phyloP scores from a whole-genome alignment of 2,797 vertebrate species.

The Enoplosus armatus region DNA sequence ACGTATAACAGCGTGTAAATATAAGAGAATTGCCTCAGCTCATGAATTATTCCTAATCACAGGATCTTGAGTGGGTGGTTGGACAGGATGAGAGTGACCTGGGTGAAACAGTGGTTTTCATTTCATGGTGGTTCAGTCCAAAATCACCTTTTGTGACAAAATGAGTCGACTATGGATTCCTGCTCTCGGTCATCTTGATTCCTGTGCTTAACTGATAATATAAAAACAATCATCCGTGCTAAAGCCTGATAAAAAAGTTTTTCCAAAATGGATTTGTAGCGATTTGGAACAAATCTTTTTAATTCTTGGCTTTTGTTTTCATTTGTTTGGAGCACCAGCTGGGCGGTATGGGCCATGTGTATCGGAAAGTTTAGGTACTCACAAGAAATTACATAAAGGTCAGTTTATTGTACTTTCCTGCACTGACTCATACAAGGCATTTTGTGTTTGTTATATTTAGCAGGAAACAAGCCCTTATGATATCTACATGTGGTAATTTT shows the following conservation, averaged over 20 bases:
- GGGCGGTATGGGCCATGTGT: slow-evolving; percentile 1
- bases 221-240: background rate
- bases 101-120: background rate
- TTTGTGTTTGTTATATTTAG: slow-evolving; percentile 63
- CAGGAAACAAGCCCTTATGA: slow-evolving; percentile 57
- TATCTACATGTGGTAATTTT: slow-evolving; percentile 62
- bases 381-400: slow-evolving; percentile 28
- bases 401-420: background rate
- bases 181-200: slow-evolving; percentile 10
- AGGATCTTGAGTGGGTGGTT: background rate
- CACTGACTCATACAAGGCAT: slow-evolving; percentile 36
- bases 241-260: background rate
- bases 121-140: background rate
- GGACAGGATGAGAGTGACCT: background rate
- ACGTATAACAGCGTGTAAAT: background rate
- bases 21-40: background rate
- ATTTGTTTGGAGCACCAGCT: slow-evolving; percentile 33
- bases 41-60: background rate
- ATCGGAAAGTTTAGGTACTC: slow-evolving; percentile 43
- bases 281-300: slow-evolving; percentile 34
- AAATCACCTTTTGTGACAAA: background rate
- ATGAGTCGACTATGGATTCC: background rate
- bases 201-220: background rate
- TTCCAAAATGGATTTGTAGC: slow-evolving; percentile 28
- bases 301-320: slow-evolving; percentile 24